A percentile compares a stretch with the other conserved stretches of the same genome.
phyloP scores from a whole-genome alignment of 2,113 vertebrate species.

The Phaethornis superciliosus region DNA sequence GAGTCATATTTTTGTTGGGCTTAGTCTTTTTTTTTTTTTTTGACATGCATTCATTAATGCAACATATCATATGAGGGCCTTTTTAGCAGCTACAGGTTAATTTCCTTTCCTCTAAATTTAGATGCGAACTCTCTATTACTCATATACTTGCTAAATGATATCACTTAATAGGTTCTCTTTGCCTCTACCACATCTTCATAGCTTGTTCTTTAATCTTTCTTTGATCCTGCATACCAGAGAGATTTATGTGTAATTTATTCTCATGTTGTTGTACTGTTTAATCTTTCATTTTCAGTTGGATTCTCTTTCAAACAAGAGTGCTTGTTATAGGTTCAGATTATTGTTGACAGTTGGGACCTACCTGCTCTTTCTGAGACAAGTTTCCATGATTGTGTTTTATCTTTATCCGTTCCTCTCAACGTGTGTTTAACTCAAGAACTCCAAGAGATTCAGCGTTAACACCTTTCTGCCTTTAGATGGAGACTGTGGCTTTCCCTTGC shows the following conservation, averaged over 20 bases:
- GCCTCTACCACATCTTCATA: constrained; percentile 60
- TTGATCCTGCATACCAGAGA: constrained; percentile 70
- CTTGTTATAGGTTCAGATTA: constrained; percentile 56
- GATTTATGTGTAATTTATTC: constrained; percentile 73
- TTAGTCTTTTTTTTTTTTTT: background rate
- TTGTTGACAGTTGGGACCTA: constrained; percentile 58
- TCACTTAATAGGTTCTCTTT: constrained; percentile 53
- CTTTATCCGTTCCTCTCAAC: constrained; percentile 47
- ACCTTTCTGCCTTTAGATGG: background rate
- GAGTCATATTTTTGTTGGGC: background rate
- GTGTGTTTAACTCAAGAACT: constrained; percentile 35
- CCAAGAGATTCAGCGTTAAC: background rate
- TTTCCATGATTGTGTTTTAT: constrained; percentile 46
- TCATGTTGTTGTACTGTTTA: constrained; percentile 66
- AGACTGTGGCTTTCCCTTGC: background rate
- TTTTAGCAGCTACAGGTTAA: constrained; percentile 4
- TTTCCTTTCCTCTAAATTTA: constrained; percentile 7
- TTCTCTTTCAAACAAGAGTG: constrained; percentile 56
- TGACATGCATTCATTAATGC: background rate
- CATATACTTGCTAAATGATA: background rate
- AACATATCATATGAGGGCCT: background rate
- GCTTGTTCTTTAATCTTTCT: constrained; percentile 72
- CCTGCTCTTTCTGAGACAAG: constrained; percentile 30
- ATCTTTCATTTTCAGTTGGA: constrained; percentile 70
- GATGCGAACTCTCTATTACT: constrained; percentile 16